Evolutionary conservation across 2,113 vertebrate species (phyloP).

Genomic region (Bufo gargarizans): DNA sequence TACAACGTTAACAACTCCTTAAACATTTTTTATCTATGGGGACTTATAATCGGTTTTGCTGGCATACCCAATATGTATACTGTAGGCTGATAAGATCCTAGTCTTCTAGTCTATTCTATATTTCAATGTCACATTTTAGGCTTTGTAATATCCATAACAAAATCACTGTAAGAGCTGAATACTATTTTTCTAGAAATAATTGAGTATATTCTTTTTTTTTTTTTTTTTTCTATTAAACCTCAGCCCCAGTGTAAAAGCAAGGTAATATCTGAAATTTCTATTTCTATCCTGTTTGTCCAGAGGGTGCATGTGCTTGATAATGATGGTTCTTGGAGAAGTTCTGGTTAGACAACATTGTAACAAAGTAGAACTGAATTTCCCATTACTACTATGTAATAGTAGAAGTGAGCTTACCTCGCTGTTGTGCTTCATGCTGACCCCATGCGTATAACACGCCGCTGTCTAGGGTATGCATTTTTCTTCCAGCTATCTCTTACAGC

Average conservation of each 20-base stretch:
- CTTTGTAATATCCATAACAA: not conserved
- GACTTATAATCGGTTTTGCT: not conserved
- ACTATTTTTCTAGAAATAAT: not conserved
- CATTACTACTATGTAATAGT: constrained; percentile 58
- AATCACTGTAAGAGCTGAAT: not conserved
- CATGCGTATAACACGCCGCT: constrained; percentile 58
- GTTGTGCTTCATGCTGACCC: constrained; percentile 59
- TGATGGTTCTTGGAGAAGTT: constrained; percentile 62
- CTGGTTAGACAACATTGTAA: constrained; percentile 38
- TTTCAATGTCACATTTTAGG: not conserved
- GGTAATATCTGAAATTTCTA: constrained; percentile 77
- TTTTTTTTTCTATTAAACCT: constrained; percentile 63
- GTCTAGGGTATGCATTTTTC: constrained; percentile 28
- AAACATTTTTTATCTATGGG: not conserved
- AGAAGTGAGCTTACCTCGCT: constrained; percentile 53
- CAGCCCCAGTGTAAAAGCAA: constrained; percentile 86
- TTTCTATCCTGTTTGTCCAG: constrained; percentile 70
- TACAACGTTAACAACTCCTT: not conserved
- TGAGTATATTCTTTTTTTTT: constrained; percentile 50
- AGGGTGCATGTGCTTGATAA: constrained; percentile 70
- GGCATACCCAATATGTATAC: not conserved
- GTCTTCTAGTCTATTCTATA: not conserved
- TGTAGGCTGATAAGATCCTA: not conserved
- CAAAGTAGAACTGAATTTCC: constrained; percentile 5
- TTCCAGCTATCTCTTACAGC: constrained; percentile 52